Base-by-base conservation (phyloP, 2,888 invertebrate species). In the Bedellia somnulentella region DNA sequence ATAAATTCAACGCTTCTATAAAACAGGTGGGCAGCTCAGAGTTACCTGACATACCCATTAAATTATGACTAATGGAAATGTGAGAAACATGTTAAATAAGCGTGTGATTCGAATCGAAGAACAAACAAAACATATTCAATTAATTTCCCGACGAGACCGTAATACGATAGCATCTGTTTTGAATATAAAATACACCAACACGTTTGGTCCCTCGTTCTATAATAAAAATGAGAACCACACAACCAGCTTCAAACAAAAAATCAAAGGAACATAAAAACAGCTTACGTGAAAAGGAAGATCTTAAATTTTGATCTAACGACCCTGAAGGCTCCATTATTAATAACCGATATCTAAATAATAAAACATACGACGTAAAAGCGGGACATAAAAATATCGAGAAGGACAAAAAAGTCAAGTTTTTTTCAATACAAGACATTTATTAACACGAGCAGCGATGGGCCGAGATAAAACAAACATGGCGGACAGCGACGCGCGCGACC, bases 401-500 rank as follows among this genome's bases (percentile, higher is more conserved):
- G 59, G 54, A 54, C 44, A 53, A 56, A 44, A 44, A 42, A 36
- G 31, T 44, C 5, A 9, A 18, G 5, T 62, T 54, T 57, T 60
- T 58, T 57, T 49, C 52, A 56, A 64, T 64, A 59, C 56, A 52
- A 64, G 66, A 66, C 62, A 66, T 73, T 70, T 71, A 75, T 71
- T 73, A 71, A 75, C 71, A 66, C 66, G 53, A 53, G 40, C 49
- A 52, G 51, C 58, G 63, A 57, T 66, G 66, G 57, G 64, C 63
- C 64, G 61, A 64, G 73, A 73, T 73, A 71, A 71, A 75, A 71
- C 70, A 73, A 75, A 73, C 71, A 75, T 71, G 70, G 67, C 23
- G 23, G 22, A n/a, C 14, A 15, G 16, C 6, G 21, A n/a, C n/a
- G n/a, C n/a, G n/a, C n/a, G n/a, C 6, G 13, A 57, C 67, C 64